Percentiles rank a stretch among this genome's conserved stretches.
These are phyloP conservation scores for Bubo blakistoni DNA, from an alignment of 2,113 vertebrate genomes.

Conservation along the genomic window DNA sequence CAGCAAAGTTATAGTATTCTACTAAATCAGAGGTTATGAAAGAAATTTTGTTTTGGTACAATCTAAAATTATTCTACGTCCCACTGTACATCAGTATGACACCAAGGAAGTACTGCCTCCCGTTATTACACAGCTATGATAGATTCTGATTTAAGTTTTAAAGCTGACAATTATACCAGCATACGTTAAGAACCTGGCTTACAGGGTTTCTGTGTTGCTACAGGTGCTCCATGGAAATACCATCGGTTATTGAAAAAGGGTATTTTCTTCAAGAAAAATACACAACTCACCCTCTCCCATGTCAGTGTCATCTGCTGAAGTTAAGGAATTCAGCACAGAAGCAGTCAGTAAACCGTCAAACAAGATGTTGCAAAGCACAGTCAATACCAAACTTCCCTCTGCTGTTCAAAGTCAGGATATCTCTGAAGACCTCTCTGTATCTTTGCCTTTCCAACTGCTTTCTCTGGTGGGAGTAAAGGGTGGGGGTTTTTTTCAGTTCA, in stretches of 20 bases:
- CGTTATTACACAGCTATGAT: background rate
- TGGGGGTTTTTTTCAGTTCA: background rate
- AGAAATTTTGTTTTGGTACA: background rate
- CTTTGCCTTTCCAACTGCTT: background rate
- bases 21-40: background rate
- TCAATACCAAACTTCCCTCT: background rate
- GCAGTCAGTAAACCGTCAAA: background rate
- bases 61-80: background rate
- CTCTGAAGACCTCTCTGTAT: background rate
- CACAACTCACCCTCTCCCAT: conserved; percentile 51
- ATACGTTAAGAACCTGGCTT: background rate
- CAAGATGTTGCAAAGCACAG: background rate
- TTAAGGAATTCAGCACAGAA: background rate
- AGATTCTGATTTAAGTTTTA: background rate
- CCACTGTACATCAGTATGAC: background rate
- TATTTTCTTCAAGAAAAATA: background rate
- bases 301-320: conserved; percentile 25
- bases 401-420: background rate
- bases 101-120: background rate
- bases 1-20: background rate
- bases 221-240: background rate
- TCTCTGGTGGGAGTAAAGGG: background rate
- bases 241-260: no score
- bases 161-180: background rate
- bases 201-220: background rate